Evolutionary conservation across 2,113 vertebrate species (phyloP).

Genomic region (Zingel zingel): DNA sequence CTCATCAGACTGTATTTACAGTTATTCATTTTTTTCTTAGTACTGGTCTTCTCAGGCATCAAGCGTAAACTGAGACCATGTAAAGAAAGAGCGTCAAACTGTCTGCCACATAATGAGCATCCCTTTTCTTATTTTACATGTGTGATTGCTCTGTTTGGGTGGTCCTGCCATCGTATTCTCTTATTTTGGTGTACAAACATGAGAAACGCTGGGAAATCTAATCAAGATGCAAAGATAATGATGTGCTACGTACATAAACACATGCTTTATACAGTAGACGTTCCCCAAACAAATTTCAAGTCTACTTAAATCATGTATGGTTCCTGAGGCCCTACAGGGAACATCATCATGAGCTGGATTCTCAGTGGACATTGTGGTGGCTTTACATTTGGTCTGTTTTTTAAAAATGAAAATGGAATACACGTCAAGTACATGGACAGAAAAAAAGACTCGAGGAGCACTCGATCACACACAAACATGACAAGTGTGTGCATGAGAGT

Average conservation of each 20-base stretch:
- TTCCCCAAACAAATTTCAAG: slow-evolving; percentile 71
- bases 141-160: slow-evolving; percentile 69
- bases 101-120: slow-evolving; percentile 73
- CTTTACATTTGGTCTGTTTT: slow-evolving; percentile 27
- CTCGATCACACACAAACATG: slow-evolving; percentile 11
- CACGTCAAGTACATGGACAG: slow-evolving; percentile 5
- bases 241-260: slow-evolving; percentile 71
- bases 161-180: slow-evolving; percentile 61
- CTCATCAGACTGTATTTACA: slow-evolving; percentile 7
- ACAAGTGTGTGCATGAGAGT: slow-evolving; percentile 19
- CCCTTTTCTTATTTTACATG: slow-evolving; percentile 55
- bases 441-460: slow-evolving; percentile 13
- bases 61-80: slow-evolving; percentile 20
- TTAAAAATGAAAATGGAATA: slow-evolving; percentile 53
- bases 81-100: slow-evolving; percentile 56
- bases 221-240: slow-evolving; percentile 77
- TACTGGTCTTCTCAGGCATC: neutral
- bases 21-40: neutral
- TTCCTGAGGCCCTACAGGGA: slow-evolving; percentile 31
- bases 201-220: slow-evolving; percentile 59
- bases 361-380: slow-evolving; percentile 25
- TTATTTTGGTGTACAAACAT: slow-evolving; percentile 70
- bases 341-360: slow-evolving; percentile 25
- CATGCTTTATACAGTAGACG: slow-evolving; percentile 50
- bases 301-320: slow-evolving; percentile 59